A percentile compares a stretch with the other conserved stretches of the same genome.
phyloP scores from a whole-genome alignment of 2,888 invertebrate genomes.

The Ditula angustiorana region DNA sequence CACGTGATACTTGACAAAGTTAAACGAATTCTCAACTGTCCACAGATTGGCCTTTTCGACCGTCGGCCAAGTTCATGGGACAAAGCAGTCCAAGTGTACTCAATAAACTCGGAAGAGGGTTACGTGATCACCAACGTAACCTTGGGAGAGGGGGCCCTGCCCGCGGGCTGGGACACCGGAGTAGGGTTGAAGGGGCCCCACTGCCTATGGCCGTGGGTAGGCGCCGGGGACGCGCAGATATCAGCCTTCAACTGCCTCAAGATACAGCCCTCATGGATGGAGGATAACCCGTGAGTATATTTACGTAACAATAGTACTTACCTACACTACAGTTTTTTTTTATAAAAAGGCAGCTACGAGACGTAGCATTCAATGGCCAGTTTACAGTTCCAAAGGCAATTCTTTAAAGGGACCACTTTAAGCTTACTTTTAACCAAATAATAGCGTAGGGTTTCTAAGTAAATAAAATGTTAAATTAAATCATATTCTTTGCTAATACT shows the following conservation, averaged over 20 bases:
- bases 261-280: conserved; percentile 95
- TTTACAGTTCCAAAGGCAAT: no score
- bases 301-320: not conserved
- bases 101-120: conserved; percentile 69
- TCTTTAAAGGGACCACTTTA: no score
- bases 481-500: no score
- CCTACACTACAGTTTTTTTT: not conserved
- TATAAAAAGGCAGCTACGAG: not conserved
- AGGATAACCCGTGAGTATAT: conserved; percentile 80
- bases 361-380: not conserved
- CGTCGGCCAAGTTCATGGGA: conserved; percentile 71
- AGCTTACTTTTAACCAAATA: no score
- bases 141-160: conserved; percentile 83
- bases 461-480: no score
- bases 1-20: not conserved
- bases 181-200: conserved; percentile 71
- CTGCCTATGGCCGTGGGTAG: conserved; percentile 90
- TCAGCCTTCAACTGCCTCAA: conserved; percentile 89
- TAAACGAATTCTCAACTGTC: conserved; percentile 16
- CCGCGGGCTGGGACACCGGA: conserved; percentile 85
- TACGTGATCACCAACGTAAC: conserved; percentile 81
- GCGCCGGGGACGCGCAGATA: conserved; percentile 86
- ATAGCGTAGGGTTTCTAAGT: no score
- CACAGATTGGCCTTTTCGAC: conserved; percentile 76
- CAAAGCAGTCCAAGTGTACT: conserved; percentile 65